phyloP scores from a whole-genome alignment of 2,113 vertebrate genomes.

The Forbesichthys papilliferus region DNA sequence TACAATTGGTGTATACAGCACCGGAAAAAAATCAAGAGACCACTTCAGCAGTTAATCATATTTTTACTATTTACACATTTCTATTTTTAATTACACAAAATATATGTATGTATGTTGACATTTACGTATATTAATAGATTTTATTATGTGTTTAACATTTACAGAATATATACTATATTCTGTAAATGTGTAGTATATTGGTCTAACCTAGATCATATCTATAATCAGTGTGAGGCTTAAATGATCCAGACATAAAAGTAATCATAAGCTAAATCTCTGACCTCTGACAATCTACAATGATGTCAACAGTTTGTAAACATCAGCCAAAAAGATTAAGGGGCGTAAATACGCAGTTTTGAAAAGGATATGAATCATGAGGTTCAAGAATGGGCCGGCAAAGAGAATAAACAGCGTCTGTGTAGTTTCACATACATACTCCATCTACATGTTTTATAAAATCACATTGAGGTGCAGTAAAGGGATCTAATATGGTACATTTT shows the following conservation, averaged over 20 bases:
- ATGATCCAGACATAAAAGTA: slow-evolving; percentile 7
- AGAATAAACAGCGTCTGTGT: slow-evolving; percentile 17
- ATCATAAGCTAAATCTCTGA: background rate
- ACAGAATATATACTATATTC: too few species aligned
- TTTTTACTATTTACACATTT: too few species aligned
- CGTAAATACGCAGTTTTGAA: slow-evolving; percentile 39
- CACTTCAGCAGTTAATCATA: too few species aligned
- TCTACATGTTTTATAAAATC: too few species aligned
- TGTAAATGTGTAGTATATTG: too few species aligned
- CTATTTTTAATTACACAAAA: too few species aligned
- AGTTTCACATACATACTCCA: background rate
- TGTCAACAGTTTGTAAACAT: slow-evolving; percentile 24
- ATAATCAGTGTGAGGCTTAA: background rate
- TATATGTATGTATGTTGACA: too few species aligned
- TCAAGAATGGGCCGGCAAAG: background rate
- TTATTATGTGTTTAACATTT: too few species aligned
- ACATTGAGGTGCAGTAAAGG: too few species aligned
- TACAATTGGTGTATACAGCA: background rate
- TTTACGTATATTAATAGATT: too few species aligned
- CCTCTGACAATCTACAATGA: slow-evolving; percentile 18
- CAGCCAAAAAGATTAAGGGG: slow-evolving; percentile 24
- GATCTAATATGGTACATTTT: background rate
- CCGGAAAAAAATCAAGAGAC: too few species aligned
- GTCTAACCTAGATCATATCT: background rate
- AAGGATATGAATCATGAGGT: slow-evolving; percentile 25